A percentile compares a stretch with the other conserved stretches of the same genome.
phyloP scores from a whole-genome alignment of 2,797 vertebrate genomes.

The Hypotaenidia philippensis region DNA sequence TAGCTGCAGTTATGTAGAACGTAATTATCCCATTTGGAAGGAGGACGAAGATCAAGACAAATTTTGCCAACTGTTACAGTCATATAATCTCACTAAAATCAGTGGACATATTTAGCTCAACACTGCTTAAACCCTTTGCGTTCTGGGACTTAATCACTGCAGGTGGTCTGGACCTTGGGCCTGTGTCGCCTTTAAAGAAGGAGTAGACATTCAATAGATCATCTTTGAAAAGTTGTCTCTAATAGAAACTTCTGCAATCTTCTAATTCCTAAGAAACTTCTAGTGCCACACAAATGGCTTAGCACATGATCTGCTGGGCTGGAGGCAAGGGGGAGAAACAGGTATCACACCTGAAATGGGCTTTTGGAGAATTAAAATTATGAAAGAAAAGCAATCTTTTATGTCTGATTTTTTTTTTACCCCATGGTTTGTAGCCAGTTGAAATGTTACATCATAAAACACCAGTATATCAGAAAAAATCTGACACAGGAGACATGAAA shows the following conservation, averaged over 20 bases:
- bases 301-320: neutral
- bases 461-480: neutral
- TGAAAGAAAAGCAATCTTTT: neutral
- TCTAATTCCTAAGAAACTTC: neutral
- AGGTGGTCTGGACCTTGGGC: neutral
- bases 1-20: neutral
- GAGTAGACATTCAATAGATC: neutral
- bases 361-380: neutral
- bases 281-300: neutral
- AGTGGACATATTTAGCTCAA: neutral
- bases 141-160: neutral
- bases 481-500: neutral
- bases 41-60: neutral
- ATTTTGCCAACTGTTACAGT: slow-evolving; percentile 27
- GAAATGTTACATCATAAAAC: neutral
- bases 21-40: neutral
- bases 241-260: neutral
- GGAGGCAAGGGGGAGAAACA: neutral
- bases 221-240: neutral
- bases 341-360: neutral
- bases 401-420: neutral
- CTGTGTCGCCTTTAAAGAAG: neutral
- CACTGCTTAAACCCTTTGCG: neutral
- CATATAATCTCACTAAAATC: neutral
- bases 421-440: neutral